Conservation (phyloP, 2,888 invertebrate species). For the Druceiella hillmani region DNA sequence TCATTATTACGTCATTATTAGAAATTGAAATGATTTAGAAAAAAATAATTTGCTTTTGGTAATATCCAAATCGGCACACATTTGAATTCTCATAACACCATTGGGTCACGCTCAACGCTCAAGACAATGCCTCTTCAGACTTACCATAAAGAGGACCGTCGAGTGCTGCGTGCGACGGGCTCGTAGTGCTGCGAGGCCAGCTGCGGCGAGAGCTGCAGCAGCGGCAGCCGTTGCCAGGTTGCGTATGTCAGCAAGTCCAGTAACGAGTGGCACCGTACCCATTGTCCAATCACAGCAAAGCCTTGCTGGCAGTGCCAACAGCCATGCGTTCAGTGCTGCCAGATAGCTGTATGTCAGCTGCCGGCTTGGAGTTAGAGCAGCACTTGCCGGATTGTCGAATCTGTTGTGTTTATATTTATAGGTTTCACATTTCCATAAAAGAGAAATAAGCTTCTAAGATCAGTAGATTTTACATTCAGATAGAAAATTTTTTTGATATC, state of each 20-base stretch:
- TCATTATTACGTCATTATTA: too few relatives aligned
- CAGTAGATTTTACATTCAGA: too few relatives aligned
- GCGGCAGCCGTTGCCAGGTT: slow-evolving; percentile 74
- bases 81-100: too few relatives aligned
- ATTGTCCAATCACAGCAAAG: slow-evolving; percentile 99
- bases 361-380: slow-evolving; percentile 70
- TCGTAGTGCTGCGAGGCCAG: slow-evolving; percentile 46
- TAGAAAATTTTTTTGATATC: too few relatives aligned
- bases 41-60: too few relatives aligned
- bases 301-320: slow-evolving; percentile 82
- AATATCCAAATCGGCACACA: too few relatives aligned
- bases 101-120: too few relatives aligned
- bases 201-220: slow-evolving; percentile 55
- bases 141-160: slow-evolving; percentile 46
- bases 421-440: too few relatives aligned
- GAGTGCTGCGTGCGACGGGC: slow-evolving; percentile 38
- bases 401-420: too few relatives aligned
- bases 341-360: slow-evolving; percentile 93
- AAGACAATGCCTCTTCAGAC: slow-evolving; percentile 8
- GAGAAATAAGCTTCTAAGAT: too few relatives aligned
- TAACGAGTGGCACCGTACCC: slow-evolving; percentile 87
- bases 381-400: slow-evolving; percentile 98
- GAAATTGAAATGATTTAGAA: too few relatives aligned
- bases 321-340: slow-evolving; percentile 84
- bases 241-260: slow-evolving; percentile 71